A percentile compares a stretch with the other conserved stretches of the same genome.
These are phyloP conservation scores for Nowickia ferox DNA, from an alignment of 2,888 invertebrate genomes.

Conservation along the genomic window DNA sequence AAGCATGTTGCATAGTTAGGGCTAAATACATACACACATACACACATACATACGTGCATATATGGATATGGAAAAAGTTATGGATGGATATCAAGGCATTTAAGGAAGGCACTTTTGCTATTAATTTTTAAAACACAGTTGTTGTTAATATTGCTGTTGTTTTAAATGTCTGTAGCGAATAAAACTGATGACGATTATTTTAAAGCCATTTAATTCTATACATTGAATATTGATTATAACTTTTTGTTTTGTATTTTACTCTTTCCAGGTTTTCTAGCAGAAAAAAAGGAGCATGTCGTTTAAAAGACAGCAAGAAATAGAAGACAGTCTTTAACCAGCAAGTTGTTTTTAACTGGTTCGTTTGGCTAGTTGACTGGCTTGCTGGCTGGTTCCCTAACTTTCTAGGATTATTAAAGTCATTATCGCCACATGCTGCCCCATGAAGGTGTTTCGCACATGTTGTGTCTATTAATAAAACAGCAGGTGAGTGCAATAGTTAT, in stretches of 20 bases:
- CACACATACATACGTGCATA: too few relatives aligned
- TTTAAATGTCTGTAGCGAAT: slow-evolving; percentile 67
- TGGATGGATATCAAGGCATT: too few relatives aligned
- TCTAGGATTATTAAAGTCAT: slow-evolving; percentile 70
- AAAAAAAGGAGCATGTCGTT: slow-evolving; percentile 26
- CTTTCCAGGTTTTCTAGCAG: slow-evolving; percentile 10
- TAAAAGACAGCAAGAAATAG: slow-evolving; percentile 29
- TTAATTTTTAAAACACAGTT: slow-evolving; percentile 42
- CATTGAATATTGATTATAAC: slow-evolving; percentile 49
- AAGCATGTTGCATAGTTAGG: slow-evolving; percentile 2
- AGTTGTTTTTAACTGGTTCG: slow-evolving; percentile 16
- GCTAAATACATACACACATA: background rate
- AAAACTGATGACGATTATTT: slow-evolving; percentile 73
- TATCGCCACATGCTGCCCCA: slow-evolving; percentile 69
- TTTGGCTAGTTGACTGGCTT: slow-evolving; percentile 13
- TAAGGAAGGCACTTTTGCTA: slow-evolving; percentile 5
- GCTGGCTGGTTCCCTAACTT: slow-evolving; percentile 34
- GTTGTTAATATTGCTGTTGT: slow-evolving; percentile 32
- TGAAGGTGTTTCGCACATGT: slow-evolving; percentile 73
- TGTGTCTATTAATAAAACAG: slow-evolving; percentile 75
- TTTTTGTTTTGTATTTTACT: slow-evolving; percentile 4
- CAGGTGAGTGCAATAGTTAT: slow-evolving; percentile 71
- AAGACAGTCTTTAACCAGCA: slow-evolving; percentile 38
- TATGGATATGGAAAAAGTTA: too few relatives aligned
- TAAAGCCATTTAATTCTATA: slow-evolving; percentile 70